phyloP scores from a whole-genome alignment of 2,113 vertebrate genomes.

The Tauraco erythrolophus region DNA sequence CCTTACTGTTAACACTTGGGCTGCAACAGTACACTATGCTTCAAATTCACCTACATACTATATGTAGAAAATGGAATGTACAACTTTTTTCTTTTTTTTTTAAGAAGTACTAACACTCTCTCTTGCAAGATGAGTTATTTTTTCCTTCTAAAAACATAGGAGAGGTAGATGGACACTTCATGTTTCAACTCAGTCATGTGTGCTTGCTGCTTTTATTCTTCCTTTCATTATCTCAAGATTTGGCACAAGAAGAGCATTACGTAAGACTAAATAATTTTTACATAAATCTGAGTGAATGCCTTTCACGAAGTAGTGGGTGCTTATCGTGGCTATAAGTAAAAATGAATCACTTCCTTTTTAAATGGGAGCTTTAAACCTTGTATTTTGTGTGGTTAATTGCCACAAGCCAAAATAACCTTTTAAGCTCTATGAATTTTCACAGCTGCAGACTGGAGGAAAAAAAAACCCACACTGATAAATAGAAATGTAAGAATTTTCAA shows the following conservation, averaged over 20 bases:
- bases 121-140: background rate
- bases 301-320: constrained; percentile 25
- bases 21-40: too few relatives aligned
- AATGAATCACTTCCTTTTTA: constrained; percentile 61
- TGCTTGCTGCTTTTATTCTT: constrained; percentile 34
- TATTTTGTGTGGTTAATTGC: constrained; percentile 50
- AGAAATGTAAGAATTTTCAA: constrained; percentile 47
- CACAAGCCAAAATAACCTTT: constrained; percentile 60
- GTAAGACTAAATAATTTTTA: constrained; percentile 58
- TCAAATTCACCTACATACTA: background rate
- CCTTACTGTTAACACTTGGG: too few relatives aligned
- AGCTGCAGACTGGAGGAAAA: constrained; percentile 27
- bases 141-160: background rate
- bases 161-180: background rate
- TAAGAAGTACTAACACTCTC: background rate
- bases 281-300: constrained; percentile 42
- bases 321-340: constrained; percentile 39
- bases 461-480: background rate
- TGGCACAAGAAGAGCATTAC: constrained; percentile 50
- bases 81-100: background rate
- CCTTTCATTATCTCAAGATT: constrained; percentile 36
- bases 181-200: background rate
- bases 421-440: constrained; percentile 51
- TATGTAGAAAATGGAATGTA: background rate
- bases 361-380: constrained; percentile 18